Evolutionary conservation across 1,140 invertebrate species (phyloP).

Genomic region (Doryteuthis pealeii): DNA sequence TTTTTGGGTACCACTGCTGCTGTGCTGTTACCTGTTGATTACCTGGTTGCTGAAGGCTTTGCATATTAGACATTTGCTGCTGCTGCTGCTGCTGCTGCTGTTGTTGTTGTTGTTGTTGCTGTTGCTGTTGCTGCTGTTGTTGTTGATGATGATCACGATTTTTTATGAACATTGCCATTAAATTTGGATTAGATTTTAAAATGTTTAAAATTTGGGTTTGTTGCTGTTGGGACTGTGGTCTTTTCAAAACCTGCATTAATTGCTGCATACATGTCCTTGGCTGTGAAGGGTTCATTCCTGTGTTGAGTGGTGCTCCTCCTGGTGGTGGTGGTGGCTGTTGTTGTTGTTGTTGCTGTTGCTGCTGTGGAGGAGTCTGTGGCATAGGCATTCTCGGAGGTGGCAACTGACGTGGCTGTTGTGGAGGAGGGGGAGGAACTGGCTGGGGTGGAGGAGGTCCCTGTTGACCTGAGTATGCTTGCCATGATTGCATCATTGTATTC

Average conservation of each 20-base stretch:
- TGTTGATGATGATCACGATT: conserved; percentile 66
- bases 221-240: conserved; percentile 86
- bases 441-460: conserved; percentile 2
- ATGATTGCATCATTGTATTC: conserved; percentile 5
- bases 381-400: conserved; percentile 28
- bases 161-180: conserved; percentile 97
- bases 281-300: conserved; percentile 9
- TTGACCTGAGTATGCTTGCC: not conserved
- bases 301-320: not conserved
- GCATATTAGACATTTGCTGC: conserved; percentile 54
- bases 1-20: conserved; percentile 57
- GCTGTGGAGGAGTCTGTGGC: conserved; percentile 16
- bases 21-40: not conserved
- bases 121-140: conserved; percentile 57
- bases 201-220: conserved; percentile 91
- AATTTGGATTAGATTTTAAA: conserved; percentile 89
- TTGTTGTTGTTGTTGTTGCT: conserved; percentile 45
- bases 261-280: conserved; percentile 77
- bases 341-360: conserved; percentile 35
- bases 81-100: conserved; percentile 59
- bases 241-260: conserved; percentile 84
- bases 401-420: conserved; percentile 21
- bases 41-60: conserved; percentile 48
- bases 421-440: not conserved
- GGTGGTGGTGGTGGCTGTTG: conserved; percentile 31